Base-by-base conservation (phyloP, 2,113 vertebrate species). In the Protobothrops flavoviridis region DNA sequence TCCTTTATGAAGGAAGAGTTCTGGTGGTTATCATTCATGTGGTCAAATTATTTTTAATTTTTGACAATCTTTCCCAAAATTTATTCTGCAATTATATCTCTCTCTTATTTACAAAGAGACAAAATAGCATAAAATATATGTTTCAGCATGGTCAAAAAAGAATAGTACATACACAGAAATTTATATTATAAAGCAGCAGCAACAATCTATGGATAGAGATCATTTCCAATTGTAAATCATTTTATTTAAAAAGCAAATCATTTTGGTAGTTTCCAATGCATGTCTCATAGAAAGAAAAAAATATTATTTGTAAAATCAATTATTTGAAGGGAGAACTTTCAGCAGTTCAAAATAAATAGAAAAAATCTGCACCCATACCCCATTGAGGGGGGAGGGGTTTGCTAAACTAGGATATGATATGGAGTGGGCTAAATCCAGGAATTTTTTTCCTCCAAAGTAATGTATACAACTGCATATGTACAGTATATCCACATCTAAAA, bases 221-320 rank as follows among this genome's bases (percentile, higher is more conserved):
- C 48, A 94, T 89, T 74, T 74, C n/a, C 0, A 94, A 88, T 69
- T 90, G 86, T 92, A 69, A 96, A 93, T 89, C 64, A 61, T 95
- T 85, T 89, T 61, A 93, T 9, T 29, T 48, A 91, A 93, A 96
- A 93, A 24, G 11, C 0, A 3, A 56, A 93, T 91, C 85, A 90
- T 95, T 23, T 21, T 11, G 57, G 89, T 56, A 93, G 86, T 3
- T 48, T 11, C 33, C 91, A 5, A 89, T 92, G 85, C 91, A 85
- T n/a, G 4, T 69, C n/a, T 74, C 69, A 74, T 88, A 50, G 55
- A 0, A 95, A 43, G 48, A 89, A 93, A 92, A 53, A 53, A 61
- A 1, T 21, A n/a, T 17, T 74, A 17, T 74, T 5, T 90, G 7
- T 45, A 94, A 6, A 95, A 92, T 64, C 13, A 39, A 13, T 64